Percentiles rank a stretch among this genome's conserved stretches.
Conservation (phyloP, 2,797 vertebrate genomes). For the Coendou prehensilis region DNA sequence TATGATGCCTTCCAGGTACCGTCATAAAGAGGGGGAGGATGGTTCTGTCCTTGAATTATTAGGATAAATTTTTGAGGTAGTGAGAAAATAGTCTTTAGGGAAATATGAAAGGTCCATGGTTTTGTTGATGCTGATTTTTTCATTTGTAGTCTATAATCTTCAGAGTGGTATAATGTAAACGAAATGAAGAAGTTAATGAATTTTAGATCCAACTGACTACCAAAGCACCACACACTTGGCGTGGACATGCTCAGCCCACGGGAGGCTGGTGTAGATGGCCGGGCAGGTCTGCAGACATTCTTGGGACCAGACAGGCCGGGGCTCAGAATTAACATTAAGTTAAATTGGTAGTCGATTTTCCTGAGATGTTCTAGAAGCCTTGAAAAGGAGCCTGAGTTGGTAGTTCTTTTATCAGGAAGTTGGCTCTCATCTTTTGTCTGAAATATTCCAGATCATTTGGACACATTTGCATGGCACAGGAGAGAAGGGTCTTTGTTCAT, state of each 20-base stretch:
- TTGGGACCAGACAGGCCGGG: neutral
- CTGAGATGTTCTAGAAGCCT: slow-evolving; percentile 1
- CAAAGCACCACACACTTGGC: neutral
- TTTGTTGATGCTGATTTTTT: slow-evolving; percentile 31
- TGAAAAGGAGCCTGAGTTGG: neutral
- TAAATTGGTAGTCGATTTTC: neutral
- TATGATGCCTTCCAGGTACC: slow-evolving; percentile 92
- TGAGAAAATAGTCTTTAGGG: slow-evolving; percentile 42
- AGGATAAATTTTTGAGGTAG: neutral
- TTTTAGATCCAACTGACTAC: neutral
- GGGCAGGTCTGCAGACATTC: neutral
- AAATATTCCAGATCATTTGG: neutral
- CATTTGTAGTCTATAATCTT: neutral
- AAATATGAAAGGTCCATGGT: neutral
- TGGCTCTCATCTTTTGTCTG: neutral
- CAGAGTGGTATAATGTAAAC: slow-evolving; percentile 13
- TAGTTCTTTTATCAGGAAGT: slow-evolving; percentile 8
- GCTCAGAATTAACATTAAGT: neutral
- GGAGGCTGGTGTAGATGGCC: neutral
- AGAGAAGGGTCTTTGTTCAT: neutral
- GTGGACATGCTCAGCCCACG: neutral
- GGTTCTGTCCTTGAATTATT: neutral
- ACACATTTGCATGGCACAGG: neutral
- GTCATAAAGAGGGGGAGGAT: neutral
- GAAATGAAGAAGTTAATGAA: neutral